Evolutionary conservation across 2,113 vertebrate genomes (phyloP).

Genomic region (Phylloscopus whistleri): DNA sequence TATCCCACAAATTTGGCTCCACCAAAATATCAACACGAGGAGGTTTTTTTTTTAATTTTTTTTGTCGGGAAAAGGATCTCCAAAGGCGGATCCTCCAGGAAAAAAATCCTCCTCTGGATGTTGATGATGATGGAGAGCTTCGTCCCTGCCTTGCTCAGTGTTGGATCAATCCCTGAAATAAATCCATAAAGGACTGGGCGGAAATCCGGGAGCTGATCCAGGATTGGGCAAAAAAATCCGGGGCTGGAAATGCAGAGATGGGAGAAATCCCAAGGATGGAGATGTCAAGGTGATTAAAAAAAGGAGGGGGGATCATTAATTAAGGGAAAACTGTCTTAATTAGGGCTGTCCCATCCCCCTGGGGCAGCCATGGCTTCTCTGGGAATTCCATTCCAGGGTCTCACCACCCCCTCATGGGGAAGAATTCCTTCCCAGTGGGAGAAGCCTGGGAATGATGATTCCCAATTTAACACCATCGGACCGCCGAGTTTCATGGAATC

Average conservation of each 20-base stretch:
- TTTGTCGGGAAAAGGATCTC: background rate
- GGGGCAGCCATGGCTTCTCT: background rate
- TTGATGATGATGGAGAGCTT: background rate
- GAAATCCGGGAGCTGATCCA: background rate
- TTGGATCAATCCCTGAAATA: background rate
- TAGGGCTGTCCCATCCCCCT: background rate
- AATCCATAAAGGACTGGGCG: background rate
- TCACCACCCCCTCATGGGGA: background rate
- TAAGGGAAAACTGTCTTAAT: accelerated
- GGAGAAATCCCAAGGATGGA: background rate
- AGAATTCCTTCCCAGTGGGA: background rate
- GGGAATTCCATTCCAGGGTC: background rate
- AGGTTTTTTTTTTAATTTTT: background rate
- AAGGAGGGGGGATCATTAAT: background rate
- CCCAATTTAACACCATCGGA: accelerated
- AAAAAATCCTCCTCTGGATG: background rate
- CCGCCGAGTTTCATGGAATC: accelerated
- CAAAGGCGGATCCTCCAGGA: background rate
- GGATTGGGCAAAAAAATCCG: background rate
- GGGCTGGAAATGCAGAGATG: background rate
- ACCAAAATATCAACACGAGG: background rate
- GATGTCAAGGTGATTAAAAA: background rate
- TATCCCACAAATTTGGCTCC: accelerated
- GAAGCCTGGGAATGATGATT: background rate
- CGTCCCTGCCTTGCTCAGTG: background rate